Conservation (phyloP, 92 coral and sea anemone genomes). For the Scolanthus callimorphus region DNA sequence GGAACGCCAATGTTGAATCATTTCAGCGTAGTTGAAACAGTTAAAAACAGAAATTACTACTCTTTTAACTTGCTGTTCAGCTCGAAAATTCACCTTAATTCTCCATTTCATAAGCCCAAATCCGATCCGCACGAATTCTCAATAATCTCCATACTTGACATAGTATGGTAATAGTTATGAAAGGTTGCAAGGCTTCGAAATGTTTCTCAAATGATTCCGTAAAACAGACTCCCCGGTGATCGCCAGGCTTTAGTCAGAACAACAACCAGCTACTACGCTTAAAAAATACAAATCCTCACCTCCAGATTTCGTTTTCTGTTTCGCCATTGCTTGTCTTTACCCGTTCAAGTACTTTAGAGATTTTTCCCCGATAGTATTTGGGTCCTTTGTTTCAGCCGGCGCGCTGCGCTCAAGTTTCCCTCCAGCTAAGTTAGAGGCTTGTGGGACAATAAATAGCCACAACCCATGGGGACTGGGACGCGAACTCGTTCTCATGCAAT, state of each 20-base stretch:
- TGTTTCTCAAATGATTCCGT: conserved; percentile 1
- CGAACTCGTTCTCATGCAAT: neutral
- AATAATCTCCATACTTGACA: neutral
- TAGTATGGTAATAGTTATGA: neutral
- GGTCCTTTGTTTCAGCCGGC: no score
- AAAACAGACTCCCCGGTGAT: conserved; percentile 7
- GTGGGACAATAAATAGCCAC: neutral
- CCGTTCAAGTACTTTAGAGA: no score
- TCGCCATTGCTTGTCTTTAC: no score
- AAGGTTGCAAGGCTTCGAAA: neutral
- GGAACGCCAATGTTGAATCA: no score
- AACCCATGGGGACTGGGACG: neutral
- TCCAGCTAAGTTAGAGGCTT: neutral
- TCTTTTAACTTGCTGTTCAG: no score
- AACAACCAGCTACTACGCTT: neutral
- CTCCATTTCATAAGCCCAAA: no score
- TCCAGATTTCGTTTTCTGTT: neutral
- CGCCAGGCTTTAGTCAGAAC: neutral
- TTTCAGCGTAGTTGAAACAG: no score
- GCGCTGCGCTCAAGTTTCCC: neutral
- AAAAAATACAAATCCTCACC: neutral
- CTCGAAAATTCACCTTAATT: no score
- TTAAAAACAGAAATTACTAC: no score
- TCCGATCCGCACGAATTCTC: no score
- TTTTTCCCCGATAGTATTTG: no score